These are phyloP conservation scores for Geotrypetes seraphini DNA, from an alignment of 2,797 vertebrate species.

Conservation along the genomic window DNA sequence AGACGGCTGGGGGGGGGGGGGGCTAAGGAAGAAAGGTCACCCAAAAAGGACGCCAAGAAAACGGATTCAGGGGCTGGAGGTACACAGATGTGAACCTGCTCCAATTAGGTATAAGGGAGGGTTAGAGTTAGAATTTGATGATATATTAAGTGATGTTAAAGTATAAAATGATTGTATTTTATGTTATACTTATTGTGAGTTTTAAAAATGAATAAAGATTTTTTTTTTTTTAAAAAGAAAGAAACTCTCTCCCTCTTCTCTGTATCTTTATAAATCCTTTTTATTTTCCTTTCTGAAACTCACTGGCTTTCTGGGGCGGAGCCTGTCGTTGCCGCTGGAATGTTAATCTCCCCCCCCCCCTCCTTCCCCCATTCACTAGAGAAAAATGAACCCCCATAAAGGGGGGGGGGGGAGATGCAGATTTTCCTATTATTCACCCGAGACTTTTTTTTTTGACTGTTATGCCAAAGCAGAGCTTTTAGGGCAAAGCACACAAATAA, in stretches of 20 bases:
- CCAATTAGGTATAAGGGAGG: too few species aligned
- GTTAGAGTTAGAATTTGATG: too few species aligned
- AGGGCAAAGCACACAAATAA: neutral
- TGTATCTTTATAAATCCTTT: neutral
- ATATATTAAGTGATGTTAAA: too few species aligned
- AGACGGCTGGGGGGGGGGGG: too few species aligned
- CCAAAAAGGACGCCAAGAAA: neutral
- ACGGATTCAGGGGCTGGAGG: neutral
- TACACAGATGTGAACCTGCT: neutral
- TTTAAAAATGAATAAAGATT: too few species aligned
- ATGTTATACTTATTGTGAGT: too few species aligned
- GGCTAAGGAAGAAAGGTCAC: too few species aligned
- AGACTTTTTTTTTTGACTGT: conserved; percentile 1
- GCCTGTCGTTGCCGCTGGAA: neutral
- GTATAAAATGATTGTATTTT: too few species aligned
- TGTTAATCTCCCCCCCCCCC: neutral
- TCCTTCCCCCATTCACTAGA: too few species aligned
- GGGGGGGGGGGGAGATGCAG: neutral
- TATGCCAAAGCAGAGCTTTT: neutral
- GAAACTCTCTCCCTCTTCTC: too few species aligned
- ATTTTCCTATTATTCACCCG: neutral
- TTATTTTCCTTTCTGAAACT: neutral
- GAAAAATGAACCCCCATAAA: too few species aligned
- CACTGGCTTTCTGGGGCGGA: neutral
- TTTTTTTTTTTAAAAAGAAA: too few species aligned